Evolutionary conservation across 1,140 invertebrate species (phyloP), one percentile per base, ranked within the genome.

Genomic region (Holcopasites calliopsidis): DNA sequence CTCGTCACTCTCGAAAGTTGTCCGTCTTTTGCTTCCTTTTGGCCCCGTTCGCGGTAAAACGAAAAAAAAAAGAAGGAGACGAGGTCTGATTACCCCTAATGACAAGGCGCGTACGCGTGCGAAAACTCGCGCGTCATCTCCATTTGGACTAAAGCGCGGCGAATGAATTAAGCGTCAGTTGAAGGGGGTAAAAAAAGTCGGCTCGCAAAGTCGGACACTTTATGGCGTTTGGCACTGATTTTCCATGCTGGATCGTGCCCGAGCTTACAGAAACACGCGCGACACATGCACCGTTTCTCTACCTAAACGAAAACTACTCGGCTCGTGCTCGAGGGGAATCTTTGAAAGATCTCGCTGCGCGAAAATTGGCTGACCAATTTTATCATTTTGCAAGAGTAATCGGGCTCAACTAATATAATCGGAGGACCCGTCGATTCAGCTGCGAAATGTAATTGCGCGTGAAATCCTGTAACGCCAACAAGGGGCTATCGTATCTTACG

Each of bases 171-270:
- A 72, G 52, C 33, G 40, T 23, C 18, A 35, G 3, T 7, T 7
- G 33, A 33, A 26, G 38, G 52, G 28, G 33, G 38, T 31, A 28
- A 35, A 31, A 62, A 61, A 71, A 57, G 13, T 8, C 1, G 26
- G 31, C 47, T 52, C 38, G 38, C 71, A 11, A 73, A 73, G 71
- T 73, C 71, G 61, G 50, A 65, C 61, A 23, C 16, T 65, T 55
- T 44, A 66, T 18, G 70, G 58, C 49, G 61, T 73, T 73, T 73
- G 71, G 71, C 71, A 73, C 71, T 73, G 71, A 73, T 73, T 65
- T n/a, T 50, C 61, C 62, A 73, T 54, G 38, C 60, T 73, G 58
- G 69, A 52, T 28, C 31, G 7, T 58, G 44, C 23, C 40, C 42
- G 11, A 49, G 28, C 0, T n/a, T 26, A 11, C 21, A 13, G 23